Percentiles rank a stretch among this genome's conserved stretches.
Conservation (phyloP, 2,888 invertebrate species). For the Apotomis capreana region DNA sequence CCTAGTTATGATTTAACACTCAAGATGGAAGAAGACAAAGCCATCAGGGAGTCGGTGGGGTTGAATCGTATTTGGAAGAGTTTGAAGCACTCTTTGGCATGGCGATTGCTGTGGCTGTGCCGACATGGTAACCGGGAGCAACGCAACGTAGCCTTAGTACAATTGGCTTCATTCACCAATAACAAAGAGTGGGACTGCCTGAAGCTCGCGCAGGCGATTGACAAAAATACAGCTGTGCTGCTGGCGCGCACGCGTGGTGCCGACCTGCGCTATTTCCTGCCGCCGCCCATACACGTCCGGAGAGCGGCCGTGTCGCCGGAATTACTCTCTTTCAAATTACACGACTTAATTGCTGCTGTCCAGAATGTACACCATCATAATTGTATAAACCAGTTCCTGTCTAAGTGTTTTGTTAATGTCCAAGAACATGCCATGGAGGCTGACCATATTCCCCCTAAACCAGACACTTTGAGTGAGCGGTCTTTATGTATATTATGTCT, state of each 20-base stretch:
- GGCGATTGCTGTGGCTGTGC: slow-evolving; percentile 86
- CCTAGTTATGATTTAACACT: slow-evolving; percentile 64
- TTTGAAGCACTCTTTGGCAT: slow-evolving; percentile 85
- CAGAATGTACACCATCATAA: slow-evolving; percentile 66
- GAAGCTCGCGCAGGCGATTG: slow-evolving; percentile 91
- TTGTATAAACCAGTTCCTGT: slow-evolving; percentile 71
- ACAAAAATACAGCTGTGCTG: slow-evolving; percentile 89
- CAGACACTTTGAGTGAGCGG: slow-evolving; percentile 71
- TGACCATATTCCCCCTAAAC: slow-evolving; percentile 69
- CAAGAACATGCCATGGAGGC: slow-evolving; percentile 73
- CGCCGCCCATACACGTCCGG: slow-evolving; percentile 84
- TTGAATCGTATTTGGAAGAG: slow-evolving; percentile 83
- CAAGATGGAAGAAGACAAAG: slow-evolving; percentile 60
- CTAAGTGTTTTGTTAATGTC: slow-evolving; percentile 71
- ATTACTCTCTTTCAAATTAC: slow-evolving; percentile 70
- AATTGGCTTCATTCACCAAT: slow-evolving; percentile 86
- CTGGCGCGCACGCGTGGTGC: slow-evolving; percentile 88
- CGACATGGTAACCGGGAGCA: slow-evolving; percentile 85
- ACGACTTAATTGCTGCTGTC: slow-evolving; percentile 61
- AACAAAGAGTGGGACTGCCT: slow-evolving; percentile 87
- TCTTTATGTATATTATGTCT: slow-evolving; percentile 71
- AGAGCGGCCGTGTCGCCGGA: slow-evolving; percentile 66
- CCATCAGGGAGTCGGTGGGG: slow-evolving; percentile 62
- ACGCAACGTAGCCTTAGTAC: slow-evolving; percentile 85
- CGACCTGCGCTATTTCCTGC: slow-evolving; percentile 89